Conservation (phyloP, 2,113 vertebrate species). For the Crocuta crocuta region DNA sequence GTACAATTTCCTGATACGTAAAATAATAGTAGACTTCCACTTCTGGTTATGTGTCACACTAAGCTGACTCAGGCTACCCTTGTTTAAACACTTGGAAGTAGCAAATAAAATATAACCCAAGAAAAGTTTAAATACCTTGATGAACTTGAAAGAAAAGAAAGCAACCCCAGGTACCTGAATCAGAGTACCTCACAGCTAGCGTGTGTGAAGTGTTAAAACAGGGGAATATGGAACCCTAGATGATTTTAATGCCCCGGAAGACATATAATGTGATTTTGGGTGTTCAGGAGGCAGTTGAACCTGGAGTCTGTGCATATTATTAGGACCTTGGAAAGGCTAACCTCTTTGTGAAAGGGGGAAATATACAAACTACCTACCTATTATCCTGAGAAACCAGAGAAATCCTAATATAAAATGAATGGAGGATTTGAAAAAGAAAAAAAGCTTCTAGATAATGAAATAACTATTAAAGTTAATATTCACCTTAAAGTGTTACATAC, state of each 20-base stretch:
- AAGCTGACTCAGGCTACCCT: background rate
- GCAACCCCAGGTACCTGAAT: background rate
- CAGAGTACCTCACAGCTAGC: background rate
- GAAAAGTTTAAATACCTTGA: background rate
- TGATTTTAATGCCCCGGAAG: background rate
- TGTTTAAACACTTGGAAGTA: background rate
- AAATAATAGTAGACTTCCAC: background rate
- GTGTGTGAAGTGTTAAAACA: background rate
- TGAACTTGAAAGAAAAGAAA: constrained; percentile 2
- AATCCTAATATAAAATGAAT: constrained; percentile 1
- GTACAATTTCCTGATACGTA: background rate
- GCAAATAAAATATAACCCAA: background rate
- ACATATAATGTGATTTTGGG: background rate
- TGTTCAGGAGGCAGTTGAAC: background rate
- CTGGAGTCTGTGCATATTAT: background rate
- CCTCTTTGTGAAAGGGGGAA: background rate
- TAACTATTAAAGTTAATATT: background rate
- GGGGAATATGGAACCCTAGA: background rate
- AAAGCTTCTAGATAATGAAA: constrained; percentile 15
- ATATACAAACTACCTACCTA: background rate
- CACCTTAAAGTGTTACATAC: background rate
- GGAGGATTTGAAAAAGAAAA: background rate
- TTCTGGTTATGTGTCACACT: background rate
- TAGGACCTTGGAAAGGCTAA: background rate
- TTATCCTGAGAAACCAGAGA: background rate